Evolutionary conservation across 2,797 vertebrate species (phyloP), one percentile per base, ranked within the genome.

Genomic region (Phalanger gymnotis): DNA sequence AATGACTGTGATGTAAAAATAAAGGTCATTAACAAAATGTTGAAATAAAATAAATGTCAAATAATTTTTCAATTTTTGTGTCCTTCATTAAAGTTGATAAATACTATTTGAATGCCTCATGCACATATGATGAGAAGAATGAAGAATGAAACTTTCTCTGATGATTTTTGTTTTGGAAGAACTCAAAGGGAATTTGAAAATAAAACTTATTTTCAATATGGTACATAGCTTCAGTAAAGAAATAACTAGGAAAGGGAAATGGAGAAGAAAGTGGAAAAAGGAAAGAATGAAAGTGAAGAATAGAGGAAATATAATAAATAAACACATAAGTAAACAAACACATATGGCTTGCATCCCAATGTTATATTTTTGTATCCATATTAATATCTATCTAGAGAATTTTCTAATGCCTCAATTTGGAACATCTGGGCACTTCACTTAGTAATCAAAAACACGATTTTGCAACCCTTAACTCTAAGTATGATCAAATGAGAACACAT

Each of bases 161-260:
- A 28, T 93, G 57, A 16, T 66, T 53, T 92, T 0, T 57, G 54
- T 90, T 47, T 91, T 54, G 53, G 53, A 61, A 92, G 47, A 54
- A 40, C 73, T 87, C n/a, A 92, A 90, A 34, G 87, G 57, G 34
- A 3, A 1, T 91, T 81, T 95, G 90, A 94, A 95, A 90, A 5
- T n/a, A n/a, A 51, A 95, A 81, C 27, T 57, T 30, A 57, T 30
- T 30, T 92, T 55, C 0, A 93, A 28, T 25, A 13, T 53, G 5
- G 0, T 55, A 12, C 56, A 91, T 47, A 40, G 40, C 19, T 34
- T 47, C 91, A 56, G 52, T 93, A 93, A 53, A 73, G 90, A 95
- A 89, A 58, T 28, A 27, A 52, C 54, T 73, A 10, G 34, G 61
- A 66, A n/a, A 66, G 61, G 5, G 13, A 66, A n/a, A 66, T 58